These are phyloP conservation scores for Marisa cornuarietis DNA, from an alignment of 1,140 invertebrate genomes.

Conservation along the genomic window DNA sequence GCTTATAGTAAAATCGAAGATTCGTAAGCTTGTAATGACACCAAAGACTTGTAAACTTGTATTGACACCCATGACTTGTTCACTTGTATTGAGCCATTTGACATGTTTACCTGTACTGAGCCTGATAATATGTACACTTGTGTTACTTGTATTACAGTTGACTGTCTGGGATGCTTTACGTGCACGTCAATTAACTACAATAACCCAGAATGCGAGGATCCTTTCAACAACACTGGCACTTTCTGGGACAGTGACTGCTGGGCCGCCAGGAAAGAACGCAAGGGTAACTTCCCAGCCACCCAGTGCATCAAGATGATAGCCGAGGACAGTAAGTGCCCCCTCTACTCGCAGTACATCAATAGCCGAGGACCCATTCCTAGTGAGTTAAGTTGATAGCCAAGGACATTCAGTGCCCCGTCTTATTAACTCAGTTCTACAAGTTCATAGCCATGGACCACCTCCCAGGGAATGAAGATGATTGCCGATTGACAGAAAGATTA, in stretches of 20 bases:
- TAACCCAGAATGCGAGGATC: slow-evolving; percentile 91
- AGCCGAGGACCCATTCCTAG: neutral
- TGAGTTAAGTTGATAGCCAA: neutral
- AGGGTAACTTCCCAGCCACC: slow-evolving; percentile 94
- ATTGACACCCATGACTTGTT: too few relatives aligned
- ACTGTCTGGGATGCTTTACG: slow-evolving; percentile 92
- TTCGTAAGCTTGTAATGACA: neutral
- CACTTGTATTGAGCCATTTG: neutral
- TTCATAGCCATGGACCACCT: too few relatives aligned
- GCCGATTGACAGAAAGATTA: too few relatives aligned
- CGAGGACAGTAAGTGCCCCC: slow-evolving; percentile 45
- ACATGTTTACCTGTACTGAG: neutral
- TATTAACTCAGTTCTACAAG: neutral
- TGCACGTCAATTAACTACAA: slow-evolving; percentile 90
- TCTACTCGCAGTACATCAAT: neutral
- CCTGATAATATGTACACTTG: neutral
- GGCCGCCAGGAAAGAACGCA: slow-evolving; percentile 88
- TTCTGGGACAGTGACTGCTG: slow-evolving; percentile 76
- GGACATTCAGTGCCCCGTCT: neutral
- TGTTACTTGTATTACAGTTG: slow-evolving; percentile 39
- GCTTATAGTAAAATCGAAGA: slow-evolving; percentile 29
- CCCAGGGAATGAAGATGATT: too few relatives aligned
- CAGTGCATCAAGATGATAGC: slow-evolving; percentile 85
- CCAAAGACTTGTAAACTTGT: neutral
- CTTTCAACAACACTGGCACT: slow-evolving; percentile 79